Evolutionary conservation across 2,113 vertebrate species (phyloP), one percentile per base, ranked within the genome.

Genomic region (Callipepla squamata): DNA sequence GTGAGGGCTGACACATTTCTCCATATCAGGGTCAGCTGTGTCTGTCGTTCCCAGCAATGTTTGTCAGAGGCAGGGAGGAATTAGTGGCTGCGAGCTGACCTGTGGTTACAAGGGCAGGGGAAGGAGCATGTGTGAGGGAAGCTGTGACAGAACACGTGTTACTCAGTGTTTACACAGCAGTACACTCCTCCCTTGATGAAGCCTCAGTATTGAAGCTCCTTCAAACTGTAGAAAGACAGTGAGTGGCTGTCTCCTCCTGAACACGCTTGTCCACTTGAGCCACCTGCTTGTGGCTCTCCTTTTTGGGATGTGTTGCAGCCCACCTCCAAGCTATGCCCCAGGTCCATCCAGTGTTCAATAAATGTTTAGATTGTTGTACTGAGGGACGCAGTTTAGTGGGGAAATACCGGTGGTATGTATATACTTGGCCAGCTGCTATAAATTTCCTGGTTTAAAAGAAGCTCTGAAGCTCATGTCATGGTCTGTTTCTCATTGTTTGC

Each of bases 1-100:
- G 22, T 0, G 0, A 28, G 53, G 36, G 55, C 20, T 18, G 20
- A 3, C 7, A 21, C 6, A 0, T 38, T 76, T 44, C 14, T 26
- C 7, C 26, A 14, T 16, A 6, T 13, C 8, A 4, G 42, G 19
- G 7, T 40, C 34, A 38, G 34, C 47, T 30, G 48, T 14, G 20
- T 51, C 68, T 20, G 18, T 51, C 13, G 16, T 36, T 85, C 8
- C 22, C 13, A 0, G 0, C 18, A 11, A 17, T 0, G 6, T 6
- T 32, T 69, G 10, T 12, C 26, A 7, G 76, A 36, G 26, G 66
- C 3, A 1, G 4, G 62, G n/a, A 58, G 23, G 13, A 63, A 57
- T 58, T 4, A 40, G 47, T n/a, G 51, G 34, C 50, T 4, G 5
- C 25, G 42, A 48, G 50, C 72, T 1, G 0, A 59, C 1, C 53